Conservation (phyloP, 2,113 vertebrate genomes). For the Oryzias woworae region DNA sequence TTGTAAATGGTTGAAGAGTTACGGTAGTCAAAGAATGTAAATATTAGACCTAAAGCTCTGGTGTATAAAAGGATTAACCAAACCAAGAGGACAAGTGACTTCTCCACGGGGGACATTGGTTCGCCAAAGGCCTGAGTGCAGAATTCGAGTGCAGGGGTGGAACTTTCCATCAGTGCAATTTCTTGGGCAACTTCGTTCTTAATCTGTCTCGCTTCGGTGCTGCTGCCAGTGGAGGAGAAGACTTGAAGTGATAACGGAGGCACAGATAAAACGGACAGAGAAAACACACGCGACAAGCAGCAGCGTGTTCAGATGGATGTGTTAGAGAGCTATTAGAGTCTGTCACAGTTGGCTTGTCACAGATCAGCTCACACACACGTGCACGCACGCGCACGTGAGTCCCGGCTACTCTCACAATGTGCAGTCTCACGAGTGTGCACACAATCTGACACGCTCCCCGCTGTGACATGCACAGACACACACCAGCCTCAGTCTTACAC, state of each 20-base stretch:
- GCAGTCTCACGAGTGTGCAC: slow-evolving; percentile 48
- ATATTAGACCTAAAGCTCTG: no score
- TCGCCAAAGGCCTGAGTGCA: slow-evolving; percentile 21
- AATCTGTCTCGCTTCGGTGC: slow-evolving; percentile 47
- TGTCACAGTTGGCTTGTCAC: slow-evolving; percentile 60
- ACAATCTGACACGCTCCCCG: slow-evolving; percentile 41
- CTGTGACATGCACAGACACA: slow-evolving; percentile 41
- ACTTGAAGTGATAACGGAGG: slow-evolving; percentile 47
- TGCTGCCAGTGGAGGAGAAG: slow-evolving; percentile 43
- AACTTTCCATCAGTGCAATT: slow-evolving; percentile 35
- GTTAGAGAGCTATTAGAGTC: slow-evolving; percentile 64
- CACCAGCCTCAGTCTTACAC: slow-evolving; percentile 17
- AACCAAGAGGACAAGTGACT: no score
- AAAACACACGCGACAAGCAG: slow-evolving; percentile 33
- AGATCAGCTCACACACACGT: slow-evolving; percentile 22
- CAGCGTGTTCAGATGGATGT: slow-evolving; percentile 40
- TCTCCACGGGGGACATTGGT: not conserved
- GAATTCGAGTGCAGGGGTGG: slow-evolving; percentile 2
- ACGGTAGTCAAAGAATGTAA: no score
- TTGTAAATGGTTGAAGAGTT: no score
- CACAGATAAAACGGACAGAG: slow-evolving; percentile 46
- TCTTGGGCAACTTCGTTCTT: slow-evolving; percentile 43
- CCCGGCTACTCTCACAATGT: slow-evolving; percentile 29
- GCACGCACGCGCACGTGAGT: slow-evolving; percentile 19
- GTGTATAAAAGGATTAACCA: no score